Base-by-base conservation (phyloP, 2,888 invertebrate genomes). In the Antitype chi region DNA sequence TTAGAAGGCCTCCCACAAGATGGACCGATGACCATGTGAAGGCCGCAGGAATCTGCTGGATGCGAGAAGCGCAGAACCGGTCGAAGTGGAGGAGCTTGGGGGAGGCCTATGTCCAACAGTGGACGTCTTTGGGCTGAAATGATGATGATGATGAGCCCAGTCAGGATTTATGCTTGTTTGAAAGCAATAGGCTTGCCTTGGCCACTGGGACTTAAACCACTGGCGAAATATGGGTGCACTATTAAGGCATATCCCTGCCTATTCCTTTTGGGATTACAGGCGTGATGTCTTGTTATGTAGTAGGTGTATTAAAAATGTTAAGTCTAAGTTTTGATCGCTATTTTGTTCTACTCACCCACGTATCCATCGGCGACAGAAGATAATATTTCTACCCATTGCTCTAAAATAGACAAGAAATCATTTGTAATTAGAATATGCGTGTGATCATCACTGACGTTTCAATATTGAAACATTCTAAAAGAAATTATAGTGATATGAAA, bases 321-420 rank as follows among this genome's bases (percentile, higher is more conserved):
- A 25, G 49, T 17, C 1, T 2, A 25, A 15, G 8, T 38, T 20
- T 20, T 32, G 0, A 52, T 23, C 0, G 1, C 5, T 15, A 49
- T 38, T 67, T 67, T 25, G 0, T 52, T 49, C 47, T 62, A 82
- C 95, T 93, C 92, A 96, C 96, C 96, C 25, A 96, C 96, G 88
- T 92, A 96, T 73, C 96, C 96, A 80, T 91, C 88, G 2, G 93
- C 91, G 11, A 91, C 78, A 20, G 92, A 86, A 15, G 92, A 82
- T 47, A 83, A 75, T 68, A 96, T 93, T 62, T 95, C 95, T 0
- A 93, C 94, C 96, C 95, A 96, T 90, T 92, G 89, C 73, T 95
- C 96, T 96, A 94, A 85, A 92, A 95, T 81, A 69, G 64, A 57
- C 28, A 77, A 23, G 1, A 68, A 72, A 47, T 55, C 28, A 68